Evolutionary conservation across 2,888 invertebrate genomes (phyloP).

Genomic region (Troilus luridus): DNA sequence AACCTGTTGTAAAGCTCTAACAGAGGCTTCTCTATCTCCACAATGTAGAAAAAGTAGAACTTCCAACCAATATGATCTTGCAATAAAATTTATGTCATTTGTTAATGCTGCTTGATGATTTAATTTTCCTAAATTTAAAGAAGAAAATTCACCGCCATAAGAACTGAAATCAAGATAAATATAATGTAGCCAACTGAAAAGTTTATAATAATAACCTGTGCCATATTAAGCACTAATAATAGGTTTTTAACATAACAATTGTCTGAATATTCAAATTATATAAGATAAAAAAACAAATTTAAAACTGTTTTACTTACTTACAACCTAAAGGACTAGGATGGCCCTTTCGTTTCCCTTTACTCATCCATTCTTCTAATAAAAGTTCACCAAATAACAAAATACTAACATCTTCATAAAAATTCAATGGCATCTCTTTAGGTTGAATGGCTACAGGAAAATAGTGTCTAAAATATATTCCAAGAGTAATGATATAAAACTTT

Average conservation of each 20-base stretch:
- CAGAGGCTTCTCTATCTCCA: slow-evolving; percentile 64
- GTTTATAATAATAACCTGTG: neutral
- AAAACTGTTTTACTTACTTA: slow-evolving; percentile 57
- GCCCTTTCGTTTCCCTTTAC: slow-evolving; percentile 63
- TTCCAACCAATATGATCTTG: slow-evolving; percentile 65
- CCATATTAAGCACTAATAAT: neutral
- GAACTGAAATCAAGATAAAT: slow-evolving; percentile 60
- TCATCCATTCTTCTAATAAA: slow-evolving; percentile 64
- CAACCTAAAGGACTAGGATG: slow-evolving; percentile 63
- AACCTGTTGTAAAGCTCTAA: slow-evolving; percentile 63
- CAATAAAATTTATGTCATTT: slow-evolving; percentile 63
- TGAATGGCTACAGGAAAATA: slow-evolving; percentile 58
- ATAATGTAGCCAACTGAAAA: neutral
- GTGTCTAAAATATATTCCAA: slow-evolving; percentile 51
- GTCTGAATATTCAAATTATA: neutral
- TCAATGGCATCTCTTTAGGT: slow-evolving; percentile 40
- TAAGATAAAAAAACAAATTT: neutral
- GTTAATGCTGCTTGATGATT: slow-evolving; percentile 62
- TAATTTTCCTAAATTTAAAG: slow-evolving; percentile 65
- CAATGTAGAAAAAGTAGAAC: slow-evolving; percentile 65
- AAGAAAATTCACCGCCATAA: slow-evolving; percentile 65
- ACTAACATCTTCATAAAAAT: slow-evolving; percentile 61
- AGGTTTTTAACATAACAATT: neutral
- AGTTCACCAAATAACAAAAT: slow-evolving; percentile 65
- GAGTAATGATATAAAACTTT: neutral